phyloP scores from a whole-genome alignment of 2,888 invertebrate species.

The Bhutanitis thaidina region DNA sequence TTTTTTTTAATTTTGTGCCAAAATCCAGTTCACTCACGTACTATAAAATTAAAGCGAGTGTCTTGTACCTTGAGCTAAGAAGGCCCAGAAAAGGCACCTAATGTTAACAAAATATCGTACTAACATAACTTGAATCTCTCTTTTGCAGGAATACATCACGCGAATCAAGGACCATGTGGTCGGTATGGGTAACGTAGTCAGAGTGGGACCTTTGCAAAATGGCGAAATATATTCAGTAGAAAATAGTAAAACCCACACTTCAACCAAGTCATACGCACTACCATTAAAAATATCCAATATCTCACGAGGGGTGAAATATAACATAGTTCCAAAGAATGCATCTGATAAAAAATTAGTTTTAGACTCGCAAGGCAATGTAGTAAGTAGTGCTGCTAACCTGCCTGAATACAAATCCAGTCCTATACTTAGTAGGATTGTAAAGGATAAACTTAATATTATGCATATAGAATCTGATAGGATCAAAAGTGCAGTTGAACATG shows the following conservation, averaged over 20 bases:
- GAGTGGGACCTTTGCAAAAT: slow-evolving; percentile 78
- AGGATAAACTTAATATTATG: slow-evolving; percentile 75
- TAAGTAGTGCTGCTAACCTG: slow-evolving; percentile 71
- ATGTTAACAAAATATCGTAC: not conserved
- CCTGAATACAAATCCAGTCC: slow-evolving; percentile 72
- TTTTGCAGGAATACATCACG: slow-evolving; percentile 68
- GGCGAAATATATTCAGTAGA: slow-evolving; percentile 68
- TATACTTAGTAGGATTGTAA: slow-evolving; percentile 66
- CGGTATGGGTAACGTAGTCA: slow-evolving; percentile 85
- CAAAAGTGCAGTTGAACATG: slow-evolving; percentile 80
- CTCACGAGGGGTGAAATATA: slow-evolving; percentile 69
- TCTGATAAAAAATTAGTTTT: slow-evolving; percentile 73
- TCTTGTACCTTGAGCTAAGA: too few species aligned
- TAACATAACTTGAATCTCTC: slow-evolving; percentile 9
- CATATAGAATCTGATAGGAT: slow-evolving; percentile 78
- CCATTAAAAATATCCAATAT: slow-evolving; percentile 72
- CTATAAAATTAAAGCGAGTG: too few species aligned
- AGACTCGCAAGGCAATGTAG: slow-evolving; percentile 70
- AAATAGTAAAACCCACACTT: slow-evolving; percentile 59
- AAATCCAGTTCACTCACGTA: too few species aligned
- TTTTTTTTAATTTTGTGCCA: too few species aligned
- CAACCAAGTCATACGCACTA: slow-evolving; percentile 68
- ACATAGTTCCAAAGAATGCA: slow-evolving; percentile 71
- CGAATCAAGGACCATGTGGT: slow-evolving; percentile 84
- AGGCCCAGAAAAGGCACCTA: not conserved